phyloP scores from a whole-genome alignment of 2,113 vertebrate species.

The Grammomys surdaster region DNA sequence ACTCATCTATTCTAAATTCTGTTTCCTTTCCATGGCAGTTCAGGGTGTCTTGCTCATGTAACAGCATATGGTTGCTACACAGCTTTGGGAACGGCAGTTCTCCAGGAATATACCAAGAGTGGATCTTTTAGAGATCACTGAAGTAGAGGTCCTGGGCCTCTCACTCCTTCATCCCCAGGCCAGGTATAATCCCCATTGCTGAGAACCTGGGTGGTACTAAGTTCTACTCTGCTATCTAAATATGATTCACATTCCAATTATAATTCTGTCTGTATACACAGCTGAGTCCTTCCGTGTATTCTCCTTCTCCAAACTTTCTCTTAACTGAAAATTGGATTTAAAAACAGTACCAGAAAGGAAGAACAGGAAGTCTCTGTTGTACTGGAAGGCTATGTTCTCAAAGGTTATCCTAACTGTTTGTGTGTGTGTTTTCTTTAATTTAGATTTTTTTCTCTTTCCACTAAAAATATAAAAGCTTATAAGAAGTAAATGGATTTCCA shows the following conservation, averaged over 20 bases:
- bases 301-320: slow-evolving; percentile 5
- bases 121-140: neutral
- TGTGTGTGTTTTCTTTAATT: slow-evolving; percentile 24
- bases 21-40: neutral
- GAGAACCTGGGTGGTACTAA: neutral
- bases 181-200: neutral
- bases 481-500: neutral
- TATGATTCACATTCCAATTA: slow-evolving; percentile 59
- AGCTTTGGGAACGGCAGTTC: neutral
- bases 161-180: neutral
- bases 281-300: slow-evolving; percentile 37
- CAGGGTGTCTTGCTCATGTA: neutral
- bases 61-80: neutral
- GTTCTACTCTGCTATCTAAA: neutral
- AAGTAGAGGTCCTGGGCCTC: neutral
- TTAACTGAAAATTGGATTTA: slow-evolving; percentile 52
- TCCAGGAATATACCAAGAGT: neutral
- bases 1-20: neutral
- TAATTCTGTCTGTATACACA: slow-evolving; percentile 37
- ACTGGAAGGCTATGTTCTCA: slow-evolving; percentile 45
- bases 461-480: slow-evolving; percentile 27
- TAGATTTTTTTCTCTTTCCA: neutral
- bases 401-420: neutral
- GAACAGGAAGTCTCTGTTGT: slow-evolving; percentile 20
- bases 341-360: slow-evolving; percentile 1